Conservation (phyloP, 2,888 invertebrate genomes). For the Synanthedon vespiformis region DNA sequence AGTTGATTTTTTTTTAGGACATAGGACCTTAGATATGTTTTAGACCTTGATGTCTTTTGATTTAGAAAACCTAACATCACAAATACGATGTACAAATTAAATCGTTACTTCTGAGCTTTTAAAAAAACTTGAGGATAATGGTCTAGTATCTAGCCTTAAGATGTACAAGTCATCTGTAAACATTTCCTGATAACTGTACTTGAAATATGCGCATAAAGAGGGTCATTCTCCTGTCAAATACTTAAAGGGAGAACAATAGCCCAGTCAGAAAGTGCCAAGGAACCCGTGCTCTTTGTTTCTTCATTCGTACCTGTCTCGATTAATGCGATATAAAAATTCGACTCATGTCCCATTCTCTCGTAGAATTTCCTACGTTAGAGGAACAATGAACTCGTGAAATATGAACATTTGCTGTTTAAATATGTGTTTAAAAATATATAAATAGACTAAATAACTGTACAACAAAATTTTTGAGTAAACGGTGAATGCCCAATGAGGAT, state of each 20-base stretch:
- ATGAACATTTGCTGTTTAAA: not conserved
- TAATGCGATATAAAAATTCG: slow-evolving; percentile 63
- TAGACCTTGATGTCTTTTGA: slow-evolving; percentile 26
- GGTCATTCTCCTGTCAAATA: slow-evolving; percentile 53
- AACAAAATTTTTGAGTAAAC: too few relatives aligned
- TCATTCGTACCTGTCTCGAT: slow-evolving; percentile 31
- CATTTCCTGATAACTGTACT: too few relatives aligned
- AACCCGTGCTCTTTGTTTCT: slow-evolving; percentile 47
- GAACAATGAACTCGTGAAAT: slow-evolving; percentile 46
- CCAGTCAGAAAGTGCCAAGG: slow-evolving; percentile 43
- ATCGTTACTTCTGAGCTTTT: slow-evolving; percentile 28
- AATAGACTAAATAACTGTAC: not conserved
- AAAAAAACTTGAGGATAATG: too few relatives aligned
- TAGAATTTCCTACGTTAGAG: slow-evolving; percentile 49
- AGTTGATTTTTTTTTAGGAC: too few relatives aligned
- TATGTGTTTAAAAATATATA: not conserved
- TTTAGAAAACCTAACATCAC: slow-evolving; percentile 9
- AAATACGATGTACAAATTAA: slow-evolving; percentile 16
- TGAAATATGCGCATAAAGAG: slow-evolving; percentile 32
- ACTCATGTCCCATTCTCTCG: slow-evolving; percentile 44
- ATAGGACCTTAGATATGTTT: too few relatives aligned
- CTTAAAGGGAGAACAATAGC: slow-evolving; percentile 47
- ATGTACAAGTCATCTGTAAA: too few relatives aligned
- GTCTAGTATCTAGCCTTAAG: too few relatives aligned
- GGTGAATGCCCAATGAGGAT: too few relatives aligned